Percentiles rank a stretch among this genome's conserved stretches.
Conservation (phyloP, 2,888 invertebrate genomes). For the Dolomedes plantarius region DNA sequence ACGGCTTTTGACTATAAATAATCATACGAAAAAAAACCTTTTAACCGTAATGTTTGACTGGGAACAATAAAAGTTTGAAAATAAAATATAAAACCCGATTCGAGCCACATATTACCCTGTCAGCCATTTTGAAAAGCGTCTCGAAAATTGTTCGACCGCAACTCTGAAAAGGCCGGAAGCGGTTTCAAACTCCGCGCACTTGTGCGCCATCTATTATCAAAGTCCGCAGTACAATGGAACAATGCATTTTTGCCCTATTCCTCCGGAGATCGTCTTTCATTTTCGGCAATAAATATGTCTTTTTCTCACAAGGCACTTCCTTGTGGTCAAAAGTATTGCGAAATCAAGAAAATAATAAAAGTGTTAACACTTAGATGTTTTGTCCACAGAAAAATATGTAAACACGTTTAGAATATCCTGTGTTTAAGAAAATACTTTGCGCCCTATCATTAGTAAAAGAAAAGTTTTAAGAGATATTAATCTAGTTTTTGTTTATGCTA, state of each 20-base stretch:
- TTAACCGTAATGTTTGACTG: conserved; percentile 59
- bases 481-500: neutral
- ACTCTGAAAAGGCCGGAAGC: conserved; percentile 63
- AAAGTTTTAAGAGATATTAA: no score
- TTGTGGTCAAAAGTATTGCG: neutral
- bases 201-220: conserved; percentile 64
- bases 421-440: no score
- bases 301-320: conserved; percentile 33
- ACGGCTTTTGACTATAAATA: conserved; percentile 54
- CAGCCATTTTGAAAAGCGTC: conserved; percentile 68
- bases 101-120: conserved; percentile 63
- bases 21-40: conserved; percentile 49
- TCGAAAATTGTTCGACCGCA: conserved; percentile 64
- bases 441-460: no score
- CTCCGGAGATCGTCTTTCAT: conserved; percentile 48
- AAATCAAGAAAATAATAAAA: no score
- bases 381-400: no score
- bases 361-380: no score
- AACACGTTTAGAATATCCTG: no score
- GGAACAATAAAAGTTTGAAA: conserved; percentile 55
- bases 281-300: conserved; percentile 65
- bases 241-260: conserved; percentile 59
- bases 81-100: conserved; percentile 63
- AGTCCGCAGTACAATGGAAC: conserved; percentile 54
- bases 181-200: conserved; percentile 58